These are phyloP conservation scores for Esox masquinongy DNA, from an alignment of 2,797 vertebrate genomes.

Conservation along the genomic window DNA sequence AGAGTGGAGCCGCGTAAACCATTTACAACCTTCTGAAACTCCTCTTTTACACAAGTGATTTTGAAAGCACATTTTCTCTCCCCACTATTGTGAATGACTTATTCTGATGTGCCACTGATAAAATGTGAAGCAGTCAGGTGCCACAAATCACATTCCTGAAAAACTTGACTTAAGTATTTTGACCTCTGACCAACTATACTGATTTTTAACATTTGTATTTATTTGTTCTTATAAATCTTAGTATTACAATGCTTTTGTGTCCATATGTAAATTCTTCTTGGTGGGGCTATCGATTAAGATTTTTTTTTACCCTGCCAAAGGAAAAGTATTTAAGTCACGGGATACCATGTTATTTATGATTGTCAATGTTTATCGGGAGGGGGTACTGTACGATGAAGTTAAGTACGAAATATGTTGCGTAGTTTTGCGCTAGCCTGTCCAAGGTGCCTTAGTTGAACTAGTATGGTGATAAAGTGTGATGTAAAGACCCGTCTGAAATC, in stretches of 20 bases:
- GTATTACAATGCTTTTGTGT: slow-evolving; percentile 3
- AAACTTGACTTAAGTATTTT: slow-evolving; percentile 44
- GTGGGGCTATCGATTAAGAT: slow-evolving; percentile 20
- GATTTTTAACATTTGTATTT: slow-evolving; percentile 45
- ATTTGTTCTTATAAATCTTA: slow-evolving; percentile 28
- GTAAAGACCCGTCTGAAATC: not conserved
- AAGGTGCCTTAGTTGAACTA: slow-evolving; percentile 5
- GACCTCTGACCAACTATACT: slow-evolving; percentile 17
- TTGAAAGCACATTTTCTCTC: not conserved
- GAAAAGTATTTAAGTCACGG: slow-evolving; percentile 54
- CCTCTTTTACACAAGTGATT: not conserved
- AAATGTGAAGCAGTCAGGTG: slow-evolving; percentile 16
- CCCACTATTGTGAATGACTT: not conserved
- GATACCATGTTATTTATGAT: slow-evolving; percentile 49
- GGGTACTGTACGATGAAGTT: slow-evolving; percentile 13
- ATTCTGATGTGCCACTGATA: not conserved
- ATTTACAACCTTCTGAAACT: not conserved
- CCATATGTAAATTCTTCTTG: slow-evolving; percentile 23
- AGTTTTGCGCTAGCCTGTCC: not conserved
- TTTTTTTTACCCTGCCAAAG: slow-evolving; percentile 52
- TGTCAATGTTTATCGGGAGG: not conserved
- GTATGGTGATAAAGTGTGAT: not conserved
- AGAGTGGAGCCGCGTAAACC: not conserved
- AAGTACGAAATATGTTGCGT: not conserved
- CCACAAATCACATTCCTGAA: slow-evolving; percentile 46